phyloP scores from a whole-genome alignment of 2,797 vertebrate species.

The Phoeniculus purpureus region DNA sequence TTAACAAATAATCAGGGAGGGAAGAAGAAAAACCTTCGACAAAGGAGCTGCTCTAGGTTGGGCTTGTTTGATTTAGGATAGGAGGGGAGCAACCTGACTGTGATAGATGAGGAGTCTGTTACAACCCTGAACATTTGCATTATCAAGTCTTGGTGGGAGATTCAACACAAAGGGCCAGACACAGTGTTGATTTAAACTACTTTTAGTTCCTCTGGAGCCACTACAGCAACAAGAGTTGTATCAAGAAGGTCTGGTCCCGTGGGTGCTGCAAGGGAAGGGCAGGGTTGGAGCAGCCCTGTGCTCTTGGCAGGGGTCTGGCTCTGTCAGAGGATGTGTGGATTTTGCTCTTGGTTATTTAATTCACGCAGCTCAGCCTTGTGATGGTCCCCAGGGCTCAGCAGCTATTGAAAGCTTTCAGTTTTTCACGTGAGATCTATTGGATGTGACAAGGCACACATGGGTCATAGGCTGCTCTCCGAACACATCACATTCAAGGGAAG shows the following conservation, averaged over 20 bases:
- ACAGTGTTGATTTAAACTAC: conserved; percentile 27
- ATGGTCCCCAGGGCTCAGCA: not conserved
- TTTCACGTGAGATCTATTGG: not conserved
- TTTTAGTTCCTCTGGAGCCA: conserved; percentile 6
- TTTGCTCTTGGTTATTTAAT: conserved; percentile 33
- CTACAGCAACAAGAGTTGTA: not conserved
- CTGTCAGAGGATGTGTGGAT: not conserved
- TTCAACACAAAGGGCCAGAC: conserved; percentile 50
- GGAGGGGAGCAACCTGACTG: conserved; percentile 32
- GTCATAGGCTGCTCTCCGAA: conserved; percentile 14
- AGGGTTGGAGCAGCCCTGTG: not conserved
- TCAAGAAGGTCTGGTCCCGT: not conserved
- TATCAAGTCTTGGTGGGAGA: conserved; percentile 35
- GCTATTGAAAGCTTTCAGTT: conserved; percentile 37
- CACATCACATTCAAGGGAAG: not conserved
- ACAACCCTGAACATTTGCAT: not conserved
- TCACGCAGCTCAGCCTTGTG: not conserved
- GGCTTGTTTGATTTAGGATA: conserved; percentile 42
- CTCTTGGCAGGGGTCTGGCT: conserved; percentile 1
- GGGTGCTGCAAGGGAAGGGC: not conserved
- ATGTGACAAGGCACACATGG: conserved; percentile 45
- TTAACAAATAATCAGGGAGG: conserved; percentile 8
- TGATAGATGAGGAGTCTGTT: conserved; percentile 19
- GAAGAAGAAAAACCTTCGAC: not conserved
- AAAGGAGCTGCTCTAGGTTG: not conserved